Conservation (phyloP, 2,113 vertebrate species). For the Indicator indicator region DNA sequence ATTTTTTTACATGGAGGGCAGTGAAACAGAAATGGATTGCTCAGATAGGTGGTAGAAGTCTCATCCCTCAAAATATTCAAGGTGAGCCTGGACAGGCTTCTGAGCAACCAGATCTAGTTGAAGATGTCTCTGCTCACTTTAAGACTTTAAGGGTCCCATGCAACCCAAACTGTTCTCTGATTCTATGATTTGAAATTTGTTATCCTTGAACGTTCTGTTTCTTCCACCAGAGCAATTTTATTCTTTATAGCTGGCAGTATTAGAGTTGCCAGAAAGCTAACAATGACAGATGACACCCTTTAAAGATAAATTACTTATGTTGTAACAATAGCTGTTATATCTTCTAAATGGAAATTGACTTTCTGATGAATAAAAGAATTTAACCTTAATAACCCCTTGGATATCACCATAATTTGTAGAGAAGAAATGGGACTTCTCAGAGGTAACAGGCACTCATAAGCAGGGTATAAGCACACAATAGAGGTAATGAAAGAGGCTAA, state of each 20-base stretch:
- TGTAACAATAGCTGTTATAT: slow-evolving; percentile 9
- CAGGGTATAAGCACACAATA: not conserved
- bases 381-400: slow-evolving; percentile 23
- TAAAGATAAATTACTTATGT: slow-evolving; percentile 39
- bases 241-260: not conserved
- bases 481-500: not conserved
- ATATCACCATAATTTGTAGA: not conserved
- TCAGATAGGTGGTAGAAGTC: not conserved
- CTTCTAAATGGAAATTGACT: slow-evolving; percentile 55
- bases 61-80: not conserved
- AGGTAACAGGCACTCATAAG: not conserved
- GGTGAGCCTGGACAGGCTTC: not conserved
- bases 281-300: slow-evolving; percentile 16
- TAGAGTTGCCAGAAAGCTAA: slow-evolving; percentile 13
- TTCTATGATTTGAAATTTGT: not conserved
- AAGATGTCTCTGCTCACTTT: not conserved
- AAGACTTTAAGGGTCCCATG: not conserved
- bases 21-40: not conserved
- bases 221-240: not conserved
- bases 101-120: not conserved
- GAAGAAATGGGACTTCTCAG: slow-evolving; percentile 5
- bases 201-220: not conserved
- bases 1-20: not conserved
- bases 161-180: not conserved
- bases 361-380: slow-evolving; percentile 33